Percentiles rank a stretch among this genome's conserved stretches.
These are phyloP conservation scores for Zonotrichia leucophrys DNA, from an alignment of 2,113 vertebrate species.

Conservation along the genomic window DNA sequence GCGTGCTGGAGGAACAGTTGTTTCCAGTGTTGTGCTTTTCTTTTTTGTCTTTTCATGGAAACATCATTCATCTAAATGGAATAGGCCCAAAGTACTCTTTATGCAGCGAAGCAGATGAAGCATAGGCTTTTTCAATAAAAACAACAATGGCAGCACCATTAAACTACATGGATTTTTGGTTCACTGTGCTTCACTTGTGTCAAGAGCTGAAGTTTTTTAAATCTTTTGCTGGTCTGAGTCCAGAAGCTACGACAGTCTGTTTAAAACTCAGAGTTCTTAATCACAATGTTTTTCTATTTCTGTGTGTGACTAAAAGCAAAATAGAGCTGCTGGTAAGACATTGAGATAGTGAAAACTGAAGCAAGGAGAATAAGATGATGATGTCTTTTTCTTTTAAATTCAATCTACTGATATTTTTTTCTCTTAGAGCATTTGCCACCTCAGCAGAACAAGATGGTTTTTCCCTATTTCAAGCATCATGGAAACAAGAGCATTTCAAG, in stretches of 20 bases:
- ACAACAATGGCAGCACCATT: neutral
- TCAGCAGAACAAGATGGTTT: neutral
- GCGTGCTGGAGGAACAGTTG: neutral
- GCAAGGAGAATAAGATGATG: neutral
- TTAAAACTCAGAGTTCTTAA: neutral
- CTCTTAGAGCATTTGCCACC: neutral
- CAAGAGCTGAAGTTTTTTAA: neutral
- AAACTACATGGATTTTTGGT: neutral
- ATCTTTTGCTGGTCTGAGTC: neutral
- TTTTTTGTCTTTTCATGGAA: neutral
- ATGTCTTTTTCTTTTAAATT: neutral
- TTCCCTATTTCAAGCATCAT: neutral
- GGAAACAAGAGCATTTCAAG: neutral
- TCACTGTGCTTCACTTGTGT: neutral
- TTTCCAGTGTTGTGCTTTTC: neutral
- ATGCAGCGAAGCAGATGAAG: neutral
- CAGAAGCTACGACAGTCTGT: neutral
- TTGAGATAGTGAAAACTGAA: neutral
- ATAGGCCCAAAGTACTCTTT: neutral
- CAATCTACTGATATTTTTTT: neutral
- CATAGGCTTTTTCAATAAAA: slow-evolving; percentile 23
- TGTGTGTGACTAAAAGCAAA: neutral
- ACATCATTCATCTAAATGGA: neutral
- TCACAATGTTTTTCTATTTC: neutral
- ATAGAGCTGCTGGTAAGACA: neutral